Evolutionary conservation across 35 echinoderm and acorn worm genomes (phyloP).

Genomic region (Apostichopus japonicus): DNA sequence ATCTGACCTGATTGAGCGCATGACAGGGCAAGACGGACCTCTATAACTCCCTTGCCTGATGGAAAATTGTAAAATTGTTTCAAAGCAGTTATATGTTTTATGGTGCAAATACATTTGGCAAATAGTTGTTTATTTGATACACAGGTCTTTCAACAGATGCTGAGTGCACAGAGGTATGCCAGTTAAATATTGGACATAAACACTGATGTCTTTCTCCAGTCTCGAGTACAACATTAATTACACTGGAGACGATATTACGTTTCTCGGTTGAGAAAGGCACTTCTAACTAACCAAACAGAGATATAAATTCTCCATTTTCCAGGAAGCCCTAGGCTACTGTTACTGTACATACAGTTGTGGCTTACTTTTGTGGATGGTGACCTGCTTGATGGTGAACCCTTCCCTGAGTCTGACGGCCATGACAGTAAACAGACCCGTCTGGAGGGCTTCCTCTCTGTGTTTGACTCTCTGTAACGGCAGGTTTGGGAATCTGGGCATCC

Average conservation of each 20-base stretch:
- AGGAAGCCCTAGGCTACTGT: too few species aligned
- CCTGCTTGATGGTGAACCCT: constrained; percentile 96
- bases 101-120: neutral
- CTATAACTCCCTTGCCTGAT: constrained; percentile 60
- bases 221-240: neutral
- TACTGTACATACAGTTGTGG: neutral
- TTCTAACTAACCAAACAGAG: too few species aligned
- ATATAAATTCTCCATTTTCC: too few species aligned
- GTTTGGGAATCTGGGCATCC: constrained; percentile 40
- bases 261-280: too few species aligned
- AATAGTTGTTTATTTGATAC: too few species aligned
- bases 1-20: constrained; percentile 92
- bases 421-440: constrained; percentile 76
- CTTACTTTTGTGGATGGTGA: constrained; percentile 85
- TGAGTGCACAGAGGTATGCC: too few species aligned
- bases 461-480: constrained; percentile 90
- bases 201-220: too few species aligned
- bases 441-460: constrained; percentile 77
- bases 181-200: too few species aligned
- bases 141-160: too few species aligned
- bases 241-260: too few species aligned
- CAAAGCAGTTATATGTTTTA: neutral
- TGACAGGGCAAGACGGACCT: constrained; percentile 85
- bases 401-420: constrained; percentile 88
- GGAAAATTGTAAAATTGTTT: constrained; percentile 4